Base-by-base conservation (phyloP, 2,888 invertebrate species). In the Pristionchus fissidentatus region DNA sequence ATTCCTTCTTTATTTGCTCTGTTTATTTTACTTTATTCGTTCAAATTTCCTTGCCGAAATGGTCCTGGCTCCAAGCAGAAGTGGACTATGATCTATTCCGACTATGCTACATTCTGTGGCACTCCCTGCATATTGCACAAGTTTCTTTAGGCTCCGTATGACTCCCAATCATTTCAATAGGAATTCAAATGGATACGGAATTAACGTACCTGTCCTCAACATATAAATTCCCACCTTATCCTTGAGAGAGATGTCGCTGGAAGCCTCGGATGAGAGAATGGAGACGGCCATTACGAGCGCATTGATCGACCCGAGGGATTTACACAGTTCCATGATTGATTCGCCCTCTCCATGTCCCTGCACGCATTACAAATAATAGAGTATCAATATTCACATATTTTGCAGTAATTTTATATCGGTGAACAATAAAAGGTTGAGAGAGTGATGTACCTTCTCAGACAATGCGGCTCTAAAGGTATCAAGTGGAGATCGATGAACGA, bases 251-350 rank as follows among this genome's bases (percentile, higher is more conserved):
- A 41, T 29, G 32, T 84, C 84, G 26, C 87, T 86, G 3, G 93
- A 92, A 55, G 97, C 96, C 0, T 96, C 96, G 38, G 97, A 97
- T 92, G 96, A 97, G 86, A 96, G 93, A 93, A 97, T 46, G 26
- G 32, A 96, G 93, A 97, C 97, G 0, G 97, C 97, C 89, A 96
- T 95, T 0, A 96, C 95, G 0, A 97, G 97, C 95, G 96, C 96
- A 91, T 97, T 95, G 78, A 95, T 95, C 1, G 95, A 93, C 93
- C 94, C 91, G 2, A 96, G 94, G 85, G 96, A 95, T 19, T 94
- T 94, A 89, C 95, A 95, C 92, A 94, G 94, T 29, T 93, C 92
- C 84, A 93, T 93, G 84, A 94, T 94, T 83, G 95, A 95, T 85
- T 96, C 97, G 0, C 97, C 97, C 81, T 81, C 81, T 66, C 55